Evolutionary conservation across 2,113 vertebrate genomes (phyloP), one percentile per base, ranked within the genome.

Genomic region (Tragelaphus strepsiceros): DNA sequence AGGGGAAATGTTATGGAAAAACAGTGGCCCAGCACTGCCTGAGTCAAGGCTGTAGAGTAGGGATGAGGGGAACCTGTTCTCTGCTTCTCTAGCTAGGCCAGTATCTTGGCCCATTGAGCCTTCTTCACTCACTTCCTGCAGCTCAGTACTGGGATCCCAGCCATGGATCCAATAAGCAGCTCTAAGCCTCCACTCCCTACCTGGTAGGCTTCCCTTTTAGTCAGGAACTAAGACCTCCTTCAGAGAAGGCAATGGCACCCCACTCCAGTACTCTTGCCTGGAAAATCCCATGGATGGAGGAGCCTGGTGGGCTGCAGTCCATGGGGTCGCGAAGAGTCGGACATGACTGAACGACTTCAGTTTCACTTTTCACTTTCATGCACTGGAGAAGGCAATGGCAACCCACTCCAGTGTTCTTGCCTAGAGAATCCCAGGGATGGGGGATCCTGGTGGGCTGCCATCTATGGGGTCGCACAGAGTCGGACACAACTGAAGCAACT

Each of bases 401-500:
- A 59, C 58, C 58, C 58, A 59, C 4, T 59, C 58, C 58, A 26
- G 22, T 26, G 58, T 59, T 59, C 58, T 59, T 59, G 58, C 58
- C 24, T 59, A 24, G 58, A 59, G 24, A 59, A 26, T 59, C 58
- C 58, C 58, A 59, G 58, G 61, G 61, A 15, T 0, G 2, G 61
- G 1, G 2, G 13, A 62, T 6, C 61, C 61, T 62, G 61, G 61
- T 62, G 61, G 28, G 61, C 61, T 62, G 61, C 61, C 6, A 6
- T 62, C 28, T 30, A 7, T 62, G 28, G 61, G 61, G 61, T 62
- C 1, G 6, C 61, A 30, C 28, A 62, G 61, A 62, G 28, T 62
- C 0, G 1, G 28, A 62, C 10, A 30, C 1, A 3, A 62, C 28
- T 62, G 61, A 30, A 62, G 28, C 2, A 0, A 62, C 61, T 30